Conservation (phyloP, 2,113 vertebrate genomes). For the Paramisgurnus dabryanus region DNA sequence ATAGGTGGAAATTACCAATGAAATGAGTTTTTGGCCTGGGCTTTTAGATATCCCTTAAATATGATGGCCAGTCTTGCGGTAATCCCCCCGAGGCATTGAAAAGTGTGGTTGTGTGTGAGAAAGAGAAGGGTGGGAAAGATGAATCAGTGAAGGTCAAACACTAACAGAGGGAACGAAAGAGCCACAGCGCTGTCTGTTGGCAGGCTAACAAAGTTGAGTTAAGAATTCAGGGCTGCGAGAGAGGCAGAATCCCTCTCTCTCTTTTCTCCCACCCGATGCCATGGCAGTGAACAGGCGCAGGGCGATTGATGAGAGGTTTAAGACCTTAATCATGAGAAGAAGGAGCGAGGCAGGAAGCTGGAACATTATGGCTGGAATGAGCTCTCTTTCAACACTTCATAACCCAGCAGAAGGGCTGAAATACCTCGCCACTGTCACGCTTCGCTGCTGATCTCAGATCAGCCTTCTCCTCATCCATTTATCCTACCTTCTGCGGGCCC, state of each 20-base stretch:
- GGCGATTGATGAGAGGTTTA: constrained; percentile 53
- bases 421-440: constrained; percentile 27
- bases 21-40: constrained; percentile 57
- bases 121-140: constrained; percentile 23
- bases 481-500: constrained; percentile 30
- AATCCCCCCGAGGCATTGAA: constrained; percentile 49
- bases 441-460: constrained; percentile 39
- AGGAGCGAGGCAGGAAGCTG: constrained; percentile 29
- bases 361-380: constrained; percentile 45
- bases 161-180: constrained; percentile 38
- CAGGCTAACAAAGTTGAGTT: constrained; percentile 29
- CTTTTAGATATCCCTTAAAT: constrained; percentile 58
- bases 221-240: constrained; percentile 36
- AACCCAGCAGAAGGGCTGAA: constrained; percentile 33
- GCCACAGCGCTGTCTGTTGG: constrained; percentile 52
- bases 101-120: constrained; percentile 29
- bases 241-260: constrained; percentile 20
- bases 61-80: constrained; percentile 52
- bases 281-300: constrained; percentile 13
- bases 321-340: constrained; percentile 48
- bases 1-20: constrained; percentile 53
- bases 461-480: constrained; percentile 36
- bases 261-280: neutral
- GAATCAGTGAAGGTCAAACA: constrained; percentile 56
- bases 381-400: constrained; percentile 45